Conservation (phyloP, 1,140 invertebrate genomes). For the Drosophila pachea region DNA sequence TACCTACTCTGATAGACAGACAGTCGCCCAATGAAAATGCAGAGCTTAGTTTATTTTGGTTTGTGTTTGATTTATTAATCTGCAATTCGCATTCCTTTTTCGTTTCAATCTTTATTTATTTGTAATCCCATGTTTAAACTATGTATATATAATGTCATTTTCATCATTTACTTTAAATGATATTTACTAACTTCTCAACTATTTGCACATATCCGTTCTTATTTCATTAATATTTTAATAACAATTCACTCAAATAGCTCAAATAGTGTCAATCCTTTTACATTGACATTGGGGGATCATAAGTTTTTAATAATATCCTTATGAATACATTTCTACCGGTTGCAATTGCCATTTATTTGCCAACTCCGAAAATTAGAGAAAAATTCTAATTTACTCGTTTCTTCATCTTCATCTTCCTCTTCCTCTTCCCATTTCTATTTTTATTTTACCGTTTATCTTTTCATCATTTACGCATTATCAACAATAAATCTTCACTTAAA, state of each 20-base stretch:
- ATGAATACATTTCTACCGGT: conserved; percentile 36
- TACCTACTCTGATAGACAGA: no score
- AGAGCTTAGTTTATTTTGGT: conserved; percentile 57
- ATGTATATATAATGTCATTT: conserved; percentile 73
- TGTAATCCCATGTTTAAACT: conserved; percentile 74
- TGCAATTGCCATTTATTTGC: conserved; percentile 42
- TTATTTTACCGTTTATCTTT: conserved; percentile 15
- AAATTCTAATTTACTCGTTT: conserved; percentile 69
- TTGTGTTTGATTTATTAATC: conserved; percentile 30
- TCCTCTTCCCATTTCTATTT: conserved; percentile 9
- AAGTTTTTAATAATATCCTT: conserved; percentile 46
- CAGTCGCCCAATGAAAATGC: conserved; percentile 49
- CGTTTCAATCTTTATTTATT: conserved; percentile 63
- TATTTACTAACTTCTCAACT: conserved; percentile 69
- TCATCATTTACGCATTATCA: conserved; percentile 68
- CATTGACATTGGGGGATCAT: conserved; percentile 70
- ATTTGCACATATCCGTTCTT: conserved; percentile 54
- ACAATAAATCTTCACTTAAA: conserved; percentile 76
- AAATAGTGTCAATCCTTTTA: conserved; percentile 69
- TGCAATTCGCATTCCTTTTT: conserved; percentile 52
- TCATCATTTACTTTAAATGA: conserved; percentile 73
- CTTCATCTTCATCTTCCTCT: no score
- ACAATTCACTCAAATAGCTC: conserved; percentile 77
- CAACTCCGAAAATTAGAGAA: conserved; percentile 73
- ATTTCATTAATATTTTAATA: conserved; percentile 74